Evolutionary conservation across 2,113 vertebrate genomes (phyloP), one percentile per base, ranked within the genome.

Genomic region (Alethe diademata): DNA sequence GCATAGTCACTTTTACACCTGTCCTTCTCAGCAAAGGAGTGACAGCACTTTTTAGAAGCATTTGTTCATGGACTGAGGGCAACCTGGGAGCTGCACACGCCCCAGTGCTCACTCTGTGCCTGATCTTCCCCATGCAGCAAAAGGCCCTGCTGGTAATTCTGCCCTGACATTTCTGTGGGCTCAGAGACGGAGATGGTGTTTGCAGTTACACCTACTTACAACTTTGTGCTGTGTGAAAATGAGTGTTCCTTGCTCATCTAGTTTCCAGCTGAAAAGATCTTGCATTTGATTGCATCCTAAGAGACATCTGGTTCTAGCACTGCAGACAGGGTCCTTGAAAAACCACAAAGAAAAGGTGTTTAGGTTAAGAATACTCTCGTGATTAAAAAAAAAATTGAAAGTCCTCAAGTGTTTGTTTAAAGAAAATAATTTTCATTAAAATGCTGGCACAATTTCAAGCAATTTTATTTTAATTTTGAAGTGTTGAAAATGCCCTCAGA

Each of bases 401-500:
- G 92, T 82, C 38, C 61, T 67, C 72, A 61, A 86, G 60, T 62
- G 38, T 86, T 80, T 74, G 79, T 94, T 78, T 94, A 88, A 56
- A 94, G 51, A 90, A 67, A 95, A 71, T 87, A 36, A 86, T 88
- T 86, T 83, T 89, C 70, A 92, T 71, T 78, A 70, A 92, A 91
- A 95, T 92, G 61, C 83, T 86, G 81, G 90, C 67, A 83, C n/a
- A 12, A 56, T 43, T 72, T 86, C 81, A 95, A 83, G 85, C 56
- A 84, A 79, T 56, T 90, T 81, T 54, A 56, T 87, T 51, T 92
- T 82, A 92, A 78, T 93, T 82, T 35, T 91, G 65, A 93, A 93
- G 81, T 90, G 64, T 61, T 94, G 79, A 94, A 96, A 97, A 78
- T 81, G 60, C 54, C 42, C 92, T 74, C 80, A 67, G 50, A 93